These are phyloP conservation scores for Corbicula japonica DNA, from an alignment of 2,888 invertebrate species.

Conservation along the genomic window DNA sequence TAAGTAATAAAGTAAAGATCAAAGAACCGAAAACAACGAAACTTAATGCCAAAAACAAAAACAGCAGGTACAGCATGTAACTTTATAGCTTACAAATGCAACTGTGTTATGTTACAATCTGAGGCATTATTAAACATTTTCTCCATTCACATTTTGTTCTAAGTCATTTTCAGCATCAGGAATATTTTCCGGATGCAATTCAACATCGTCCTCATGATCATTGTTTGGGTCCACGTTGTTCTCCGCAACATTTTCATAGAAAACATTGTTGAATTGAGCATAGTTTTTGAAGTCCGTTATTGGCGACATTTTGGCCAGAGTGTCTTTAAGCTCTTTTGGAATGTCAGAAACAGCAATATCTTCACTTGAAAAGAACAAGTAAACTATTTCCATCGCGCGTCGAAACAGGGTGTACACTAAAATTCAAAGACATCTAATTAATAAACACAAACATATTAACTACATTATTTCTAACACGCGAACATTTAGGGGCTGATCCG, in stretches of 20 bases:
- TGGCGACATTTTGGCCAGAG: constrained; percentile 17
- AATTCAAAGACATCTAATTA: too few species aligned
- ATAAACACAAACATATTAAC: too few species aligned
- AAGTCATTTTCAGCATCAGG: background rate
- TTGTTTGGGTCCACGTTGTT: background rate
- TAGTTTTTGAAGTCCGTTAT: constrained; percentile 12
- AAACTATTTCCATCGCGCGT: constrained; percentile 39
- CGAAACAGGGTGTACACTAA: constrained; percentile 44
- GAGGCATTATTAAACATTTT: too few species aligned
- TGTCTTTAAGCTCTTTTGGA: constrained; percentile 36
- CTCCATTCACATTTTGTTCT: background rate
- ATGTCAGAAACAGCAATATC: constrained; percentile 10
- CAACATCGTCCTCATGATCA: constrained; percentile 1
- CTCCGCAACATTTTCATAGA: constrained; percentile 2
- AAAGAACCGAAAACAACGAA: too few species aligned
- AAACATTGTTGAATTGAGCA: background rate
- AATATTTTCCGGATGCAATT: background rate
- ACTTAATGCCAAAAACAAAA: too few species aligned
- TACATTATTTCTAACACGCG: too few species aligned
- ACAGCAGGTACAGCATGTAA: too few species aligned
- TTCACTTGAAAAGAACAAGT: constrained; percentile 28
- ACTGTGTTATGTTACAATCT: too few species aligned
- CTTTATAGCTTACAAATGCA: too few species aligned
- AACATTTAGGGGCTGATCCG: too few species aligned
- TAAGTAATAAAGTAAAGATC: too few species aligned